A percentile compares a stretch with the other conserved stretches of the same genome.
These are phyloP conservation scores for Ophiodon elongatus DNA, from an alignment of 2,113 vertebrate genomes.

Conservation along the genomic window DNA sequence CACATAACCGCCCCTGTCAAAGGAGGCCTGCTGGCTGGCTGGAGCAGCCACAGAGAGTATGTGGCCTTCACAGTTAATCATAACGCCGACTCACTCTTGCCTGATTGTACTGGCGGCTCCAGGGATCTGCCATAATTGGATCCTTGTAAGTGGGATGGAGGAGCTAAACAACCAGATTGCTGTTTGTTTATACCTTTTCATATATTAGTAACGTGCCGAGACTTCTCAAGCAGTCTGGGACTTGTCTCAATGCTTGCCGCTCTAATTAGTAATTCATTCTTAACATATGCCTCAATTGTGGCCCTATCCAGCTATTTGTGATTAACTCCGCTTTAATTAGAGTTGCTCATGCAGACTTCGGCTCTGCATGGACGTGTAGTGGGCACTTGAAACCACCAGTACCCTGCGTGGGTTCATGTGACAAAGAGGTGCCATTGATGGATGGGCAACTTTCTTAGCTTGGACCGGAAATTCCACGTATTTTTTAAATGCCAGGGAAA, in stretches of 20 bases:
- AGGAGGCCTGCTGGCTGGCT: constrained; percentile 77
- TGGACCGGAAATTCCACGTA: constrained; percentile 26
- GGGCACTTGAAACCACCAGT: constrained; percentile 71
- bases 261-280: constrained; percentile 89
- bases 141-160: constrained; percentile 89
- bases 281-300: constrained; percentile 88
- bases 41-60: constrained; percentile 77
- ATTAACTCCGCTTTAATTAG: constrained; percentile 88
- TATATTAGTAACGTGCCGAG: constrained; percentile 88
- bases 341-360: constrained; percentile 80
- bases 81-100: constrained; percentile 83
- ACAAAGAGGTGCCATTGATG: constrained; percentile 67
- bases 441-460: constrained; percentile 46
- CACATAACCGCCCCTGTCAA: constrained; percentile 76
- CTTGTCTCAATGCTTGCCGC: constrained; percentile 81
- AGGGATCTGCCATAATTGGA: constrained; percentile 90
- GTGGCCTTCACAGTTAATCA: constrained; percentile 87
- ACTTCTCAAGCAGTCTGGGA: constrained; percentile 86
- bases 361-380: constrained; percentile 70
- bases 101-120: constrained; percentile 87
- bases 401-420: constrained; percentile 51
- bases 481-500: neutral
- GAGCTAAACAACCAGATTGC: constrained; percentile 90
- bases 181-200: constrained; percentile 91
- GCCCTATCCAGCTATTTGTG: constrained; percentile 86